Base-by-base conservation (phyloP, 1,140 invertebrate genomes). In the Brachionus plicatilis region DNA sequence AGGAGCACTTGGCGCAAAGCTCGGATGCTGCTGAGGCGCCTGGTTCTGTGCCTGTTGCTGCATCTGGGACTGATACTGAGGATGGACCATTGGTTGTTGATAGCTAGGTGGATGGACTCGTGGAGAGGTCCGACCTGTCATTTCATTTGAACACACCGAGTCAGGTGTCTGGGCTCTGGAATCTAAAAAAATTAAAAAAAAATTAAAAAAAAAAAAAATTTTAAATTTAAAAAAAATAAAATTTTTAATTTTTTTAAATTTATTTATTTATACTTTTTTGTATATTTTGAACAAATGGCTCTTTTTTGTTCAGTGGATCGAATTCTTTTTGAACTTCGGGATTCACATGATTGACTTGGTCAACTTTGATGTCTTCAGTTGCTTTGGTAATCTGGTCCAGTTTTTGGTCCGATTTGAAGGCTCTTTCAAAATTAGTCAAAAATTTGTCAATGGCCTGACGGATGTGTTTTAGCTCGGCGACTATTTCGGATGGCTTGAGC, bases 121-220 rank as follows among this genome's bases (percentile, higher is more conserved):
- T 4, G 72, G 72, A 12, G 72, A 76, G 11, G 24, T 12, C 2
- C 43, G 43, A 29, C 72, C 43, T 50, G 50, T 47, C 37, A 82
- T 45, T 47, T 82, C 79, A 68, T 60, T 82, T 0, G 79, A 82
- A n/a, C 37, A 41, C 9, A 65, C 60, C 7, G 79, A 82, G 12
- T 82, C 79, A 8, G 79, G 79, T 27, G 79, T 82, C 24, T 82
- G 79, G 20, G 79, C 29, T 27, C 78, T 43, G 0, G 78, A 80
- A 17, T 56, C 78, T 80, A 17, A 27, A 53, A 7, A 37, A 37
- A n/a, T 50, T 12, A 12, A 37, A 3, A 27, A 45, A 43, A 29
- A 37, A 29, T 70, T 37, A 37, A 70, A 17, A n/a, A n/a, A 8
- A 75, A 24, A 12, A 27, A 65, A 65, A 65, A 17, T 76, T 41